A percentile compares a stretch with the other conserved stretches of the same genome.
Conservation (phyloP, 2,888 invertebrate genomes). For the Rhimphoctona megacephalus region DNA sequence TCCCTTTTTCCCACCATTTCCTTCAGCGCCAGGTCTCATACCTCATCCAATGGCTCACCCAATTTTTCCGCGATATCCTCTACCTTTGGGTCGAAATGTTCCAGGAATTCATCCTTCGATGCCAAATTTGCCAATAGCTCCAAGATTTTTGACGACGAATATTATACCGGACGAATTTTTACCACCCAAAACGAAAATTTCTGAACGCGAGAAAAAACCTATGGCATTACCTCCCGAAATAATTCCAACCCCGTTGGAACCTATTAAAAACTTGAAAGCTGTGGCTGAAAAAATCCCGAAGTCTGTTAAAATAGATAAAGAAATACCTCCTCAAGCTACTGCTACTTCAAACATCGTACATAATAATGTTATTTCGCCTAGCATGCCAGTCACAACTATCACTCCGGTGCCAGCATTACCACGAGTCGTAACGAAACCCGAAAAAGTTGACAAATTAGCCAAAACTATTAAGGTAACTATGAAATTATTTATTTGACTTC, state of each 20-base stretch:
- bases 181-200: constrained; percentile 84
- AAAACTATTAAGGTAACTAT: constrained; percentile 65
- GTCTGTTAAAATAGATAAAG: constrained; percentile 76
- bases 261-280: constrained; percentile 49
- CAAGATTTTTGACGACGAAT: constrained; percentile 87
- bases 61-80: constrained; percentile 85
- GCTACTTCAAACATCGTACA: constrained; percentile 66
- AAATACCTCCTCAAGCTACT: constrained; percentile 67
- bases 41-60: constrained; percentile 87
- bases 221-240: constrained; percentile 78
- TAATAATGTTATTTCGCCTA: constrained; percentile 62
- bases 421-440: constrained; percentile 50
- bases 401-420: constrained; percentile 62
- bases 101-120: constrained; percentile 87
- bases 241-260: constrained; percentile 84
- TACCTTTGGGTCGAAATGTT: constrained; percentile 84
- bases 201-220: constrained; percentile 86
- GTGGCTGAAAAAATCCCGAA: constrained; percentile 75
- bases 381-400: constrained; percentile 71
- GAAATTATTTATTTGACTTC: background rate
- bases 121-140: constrained; percentile 87
- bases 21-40: constrained; percentile 87
- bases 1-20: constrained; percentile 83
- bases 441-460: constrained; percentile 65
- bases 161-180: constrained; percentile 85